Evolutionary conservation across 2,113 vertebrate species (phyloP), one percentile per base, ranked within the genome.

Genomic region (Ceyx margarethae): DNA sequence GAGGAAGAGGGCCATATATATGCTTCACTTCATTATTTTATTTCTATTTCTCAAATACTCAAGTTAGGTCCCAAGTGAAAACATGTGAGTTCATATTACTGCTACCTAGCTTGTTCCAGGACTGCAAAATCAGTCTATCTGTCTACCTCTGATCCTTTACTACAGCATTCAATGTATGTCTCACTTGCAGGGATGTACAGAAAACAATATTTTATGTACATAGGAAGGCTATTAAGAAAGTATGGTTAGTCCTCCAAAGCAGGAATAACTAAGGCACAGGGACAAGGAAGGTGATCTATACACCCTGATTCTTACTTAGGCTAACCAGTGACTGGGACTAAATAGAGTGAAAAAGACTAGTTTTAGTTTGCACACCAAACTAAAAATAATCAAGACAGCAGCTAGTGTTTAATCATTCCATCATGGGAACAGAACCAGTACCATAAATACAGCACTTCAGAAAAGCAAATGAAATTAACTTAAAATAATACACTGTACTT

Each of bases 381-480:
- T 92, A 95, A 95, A 96, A 96, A 96, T 92, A 96, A 83, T 88
- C 80, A 81, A 81, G 69, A 57, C 68, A 86, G 85, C 66, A 94
- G 81, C 90, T 95, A 92, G n/a, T 6, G 1, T 88, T 94, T 92
- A 88, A 84, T 92, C 4, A 23, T 75, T 92, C 74, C 68, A 75
- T 76, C 90, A 90, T 94, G 95, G 94, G 91, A 96, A 95, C 69
- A 93, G 85, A 86, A 95, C 25, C 81, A 89, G 20, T 62, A 90
- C 91, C 64, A 56, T 64, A 94, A 95, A 89, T 85, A 90, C 67
- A 87, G 80, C 67, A 48, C 67, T 81, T 82, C 68, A 91, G 79
- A 87, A 93, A 96, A 93, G 81, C 84, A 95, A 85, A 90, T 82
- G 13, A 95, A 95, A 91, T 74, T 15, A 86, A 93, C 84, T 87